Evolutionary conservation across 2,113 vertebrate genomes (phyloP).

Genomic region (Regulus satrapa): DNA sequence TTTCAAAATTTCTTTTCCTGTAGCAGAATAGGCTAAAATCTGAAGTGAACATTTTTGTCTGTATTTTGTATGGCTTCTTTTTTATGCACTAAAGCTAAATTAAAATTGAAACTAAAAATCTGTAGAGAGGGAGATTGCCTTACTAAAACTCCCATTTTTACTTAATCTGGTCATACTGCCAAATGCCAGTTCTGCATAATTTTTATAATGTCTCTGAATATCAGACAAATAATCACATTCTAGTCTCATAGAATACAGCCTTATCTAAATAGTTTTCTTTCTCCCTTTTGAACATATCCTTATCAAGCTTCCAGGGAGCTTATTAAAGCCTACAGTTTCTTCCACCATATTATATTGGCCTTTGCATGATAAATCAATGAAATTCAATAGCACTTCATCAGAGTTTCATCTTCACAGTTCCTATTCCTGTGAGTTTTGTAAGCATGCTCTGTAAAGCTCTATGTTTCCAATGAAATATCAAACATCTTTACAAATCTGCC

Average conservation of each 20-base stretch:
- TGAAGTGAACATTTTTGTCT: background rate
- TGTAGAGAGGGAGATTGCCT: background rate
- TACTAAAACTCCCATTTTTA: background rate
- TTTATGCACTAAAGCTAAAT: background rate
- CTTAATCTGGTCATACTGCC: background rate
- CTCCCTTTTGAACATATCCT: background rate
- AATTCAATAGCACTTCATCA: slow-evolving; percentile 37
- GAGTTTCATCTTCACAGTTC: background rate
- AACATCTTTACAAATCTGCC: background rate
- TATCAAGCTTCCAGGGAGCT: slow-evolving; percentile 20
- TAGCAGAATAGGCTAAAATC: background rate
- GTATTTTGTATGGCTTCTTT: background rate
- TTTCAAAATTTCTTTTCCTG: background rate
- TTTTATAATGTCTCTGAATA: background rate
- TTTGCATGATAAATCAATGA: slow-evolving; percentile 45
- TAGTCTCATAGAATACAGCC: background rate
- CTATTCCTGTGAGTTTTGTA: slow-evolving; percentile 30
- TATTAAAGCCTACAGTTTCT: slow-evolving; percentile 26
- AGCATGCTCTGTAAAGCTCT: background rate
- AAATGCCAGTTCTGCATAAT: background rate
- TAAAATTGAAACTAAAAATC: background rate
- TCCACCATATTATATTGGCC: background rate
- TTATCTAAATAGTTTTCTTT: slow-evolving; percentile 33
- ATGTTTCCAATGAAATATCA: slow-evolving; percentile 26
- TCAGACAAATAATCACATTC: slow-evolving; percentile 16